phyloP scores from a whole-genome alignment of 1,140 invertebrate species.

The Hypsibius dujardini region DNA sequence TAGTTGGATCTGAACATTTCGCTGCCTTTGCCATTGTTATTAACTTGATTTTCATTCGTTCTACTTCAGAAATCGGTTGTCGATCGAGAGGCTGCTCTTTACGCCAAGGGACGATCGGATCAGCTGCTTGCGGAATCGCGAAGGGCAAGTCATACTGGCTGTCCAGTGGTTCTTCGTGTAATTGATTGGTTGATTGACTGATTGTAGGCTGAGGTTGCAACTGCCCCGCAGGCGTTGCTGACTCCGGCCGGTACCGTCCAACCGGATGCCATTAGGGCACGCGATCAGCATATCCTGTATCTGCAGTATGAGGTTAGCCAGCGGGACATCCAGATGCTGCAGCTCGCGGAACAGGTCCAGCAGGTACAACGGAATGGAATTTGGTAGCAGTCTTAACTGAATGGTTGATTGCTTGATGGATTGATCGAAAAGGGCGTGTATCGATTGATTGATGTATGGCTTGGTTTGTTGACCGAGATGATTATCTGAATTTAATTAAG shows the following conservation, averaged over 20 bases:
- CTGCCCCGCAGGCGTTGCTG: neutral
- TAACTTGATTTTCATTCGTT: neutral
- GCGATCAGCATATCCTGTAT: conserved; percentile 5
- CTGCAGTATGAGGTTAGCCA: neutral
- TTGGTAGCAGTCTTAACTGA: neutral
- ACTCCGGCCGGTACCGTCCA: neutral
- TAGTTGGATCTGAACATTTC: too few relatives aligned
- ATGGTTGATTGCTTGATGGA: neutral
- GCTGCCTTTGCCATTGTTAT: neutral
- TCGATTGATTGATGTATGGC: neutral
- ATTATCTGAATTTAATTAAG: too few relatives aligned
- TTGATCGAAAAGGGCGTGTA: neutral
- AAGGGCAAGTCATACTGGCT: neutral
- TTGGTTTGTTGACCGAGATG: too few relatives aligned
- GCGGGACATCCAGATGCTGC: neutral
- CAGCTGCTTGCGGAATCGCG: neutral
- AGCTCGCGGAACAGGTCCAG: neutral
- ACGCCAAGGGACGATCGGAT: neutral
- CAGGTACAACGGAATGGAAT: neutral
- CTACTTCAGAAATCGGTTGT: neutral
- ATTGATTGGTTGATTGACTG: too few relatives aligned
- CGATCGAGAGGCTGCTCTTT: neutral
- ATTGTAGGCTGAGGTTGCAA: neutral
- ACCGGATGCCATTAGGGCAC: neutral
- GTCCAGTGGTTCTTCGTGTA: neutral